Conservation (phyloP, 2,113 vertebrate species). For the Dipodomys spectabilis region DNA sequence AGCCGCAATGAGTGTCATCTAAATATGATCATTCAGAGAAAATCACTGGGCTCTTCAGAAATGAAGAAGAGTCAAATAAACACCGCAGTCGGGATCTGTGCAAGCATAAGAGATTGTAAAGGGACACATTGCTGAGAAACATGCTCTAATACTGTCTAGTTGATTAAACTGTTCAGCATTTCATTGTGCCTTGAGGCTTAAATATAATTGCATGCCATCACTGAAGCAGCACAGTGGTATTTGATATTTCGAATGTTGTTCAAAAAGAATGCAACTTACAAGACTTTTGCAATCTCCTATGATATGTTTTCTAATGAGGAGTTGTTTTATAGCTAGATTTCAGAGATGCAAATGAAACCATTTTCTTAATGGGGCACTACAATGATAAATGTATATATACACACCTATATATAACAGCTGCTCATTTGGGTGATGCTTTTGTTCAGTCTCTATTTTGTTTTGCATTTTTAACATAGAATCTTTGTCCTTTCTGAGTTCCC, state of each 20-base stretch:
- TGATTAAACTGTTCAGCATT: slow-evolving; percentile 52
- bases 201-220: slow-evolving; percentile 52
- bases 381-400: background rate
- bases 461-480: background rate
- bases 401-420: background rate
- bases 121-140: slow-evolving; percentile 44
- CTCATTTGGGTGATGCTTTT: background rate
- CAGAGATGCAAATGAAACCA: background rate
- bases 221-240: slow-evolving; percentile 33
- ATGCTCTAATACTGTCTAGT: slow-evolving; percentile 28
- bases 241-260: slow-evolving; percentile 27
- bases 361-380: background rate
- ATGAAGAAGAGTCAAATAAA: slow-evolving; percentile 50
- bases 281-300: slow-evolving; percentile 24
- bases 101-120: slow-evolving; percentile 37
- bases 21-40: slow-evolving; percentile 52
- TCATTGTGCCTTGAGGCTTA: slow-evolving; percentile 50
- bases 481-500: slow-evolving; percentile 52
- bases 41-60: slow-evolving; percentile 50
- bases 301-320: slow-evolving; percentile 34
- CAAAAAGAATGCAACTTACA: slow-evolving; percentile 39
- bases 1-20: background rate
- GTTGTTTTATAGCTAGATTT: slow-evolving; percentile 26
- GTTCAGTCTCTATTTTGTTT: background rate
- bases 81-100: slow-evolving; percentile 14